Evolutionary conservation across 2,113 vertebrate species (phyloP).

Genomic region (Coptodon bakossiorum): DNA sequence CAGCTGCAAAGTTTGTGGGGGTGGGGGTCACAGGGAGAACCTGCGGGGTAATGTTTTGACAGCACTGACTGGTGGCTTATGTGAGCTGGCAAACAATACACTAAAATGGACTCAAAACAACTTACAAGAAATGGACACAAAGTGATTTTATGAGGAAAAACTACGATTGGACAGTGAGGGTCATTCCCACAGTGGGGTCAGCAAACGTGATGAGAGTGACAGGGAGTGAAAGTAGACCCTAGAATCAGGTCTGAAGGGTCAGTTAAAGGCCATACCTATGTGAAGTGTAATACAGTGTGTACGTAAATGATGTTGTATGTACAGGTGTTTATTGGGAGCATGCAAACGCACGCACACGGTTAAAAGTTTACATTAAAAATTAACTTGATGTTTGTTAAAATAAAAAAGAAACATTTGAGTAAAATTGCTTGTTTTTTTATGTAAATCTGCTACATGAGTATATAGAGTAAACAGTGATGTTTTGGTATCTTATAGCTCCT

Average conservation of each 20-base stretch:
- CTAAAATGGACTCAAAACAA: background rate
- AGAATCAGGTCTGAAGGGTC: background rate
- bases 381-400: background rate
- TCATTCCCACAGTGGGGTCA: background rate
- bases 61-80: background rate
- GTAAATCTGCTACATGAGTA: no score
- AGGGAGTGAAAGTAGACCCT: background rate
- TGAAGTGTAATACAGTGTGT: background rate
- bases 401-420: background rate
- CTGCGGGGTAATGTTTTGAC: background rate
- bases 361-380: no score
- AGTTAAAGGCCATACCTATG: background rate
- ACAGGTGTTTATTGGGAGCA: no score
- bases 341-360: no score
- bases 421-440: no score
- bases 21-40: background rate
- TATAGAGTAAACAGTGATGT: background rate
- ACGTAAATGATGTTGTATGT: background rate
- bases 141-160: background rate
- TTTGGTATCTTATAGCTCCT: no score
- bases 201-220: background rate
- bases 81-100: background rate
- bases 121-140: background rate
- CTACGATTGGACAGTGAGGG: background rate
- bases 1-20: background rate